Evolutionary conservation across 2,113 vertebrate genomes (phyloP).

Genomic region (Carassius gibelio): DNA sequence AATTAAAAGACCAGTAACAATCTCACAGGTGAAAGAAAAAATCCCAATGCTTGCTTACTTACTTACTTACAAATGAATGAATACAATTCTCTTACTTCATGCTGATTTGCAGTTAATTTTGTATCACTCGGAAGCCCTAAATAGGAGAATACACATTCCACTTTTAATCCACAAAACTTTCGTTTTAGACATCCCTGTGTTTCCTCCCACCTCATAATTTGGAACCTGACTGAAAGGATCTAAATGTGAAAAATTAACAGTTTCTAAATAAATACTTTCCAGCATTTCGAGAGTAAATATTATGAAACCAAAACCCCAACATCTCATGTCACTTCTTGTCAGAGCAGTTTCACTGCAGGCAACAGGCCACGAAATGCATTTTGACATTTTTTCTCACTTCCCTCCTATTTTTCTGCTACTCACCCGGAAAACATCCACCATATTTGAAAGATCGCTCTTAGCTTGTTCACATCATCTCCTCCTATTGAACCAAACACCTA

Average conservation of each 20-base stretch:
- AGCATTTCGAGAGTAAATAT: neutral
- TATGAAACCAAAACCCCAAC: neutral
- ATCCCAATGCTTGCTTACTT: neutral
- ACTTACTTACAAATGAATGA: neutral
- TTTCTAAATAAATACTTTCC: neutral
- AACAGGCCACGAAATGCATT: neutral
- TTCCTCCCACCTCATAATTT: neutral
- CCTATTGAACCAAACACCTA: neutral
- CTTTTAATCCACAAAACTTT: neutral
- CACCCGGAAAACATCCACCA: neutral
- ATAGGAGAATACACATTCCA: neutral
- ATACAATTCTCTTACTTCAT: neutral
- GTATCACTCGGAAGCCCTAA: neutral
- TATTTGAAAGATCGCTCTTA: conserved; percentile 3
- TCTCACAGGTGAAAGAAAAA: no score
- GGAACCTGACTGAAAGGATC: neutral
- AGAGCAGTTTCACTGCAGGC: neutral
- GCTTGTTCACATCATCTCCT: neutral
- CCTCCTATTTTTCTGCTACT: neutral
- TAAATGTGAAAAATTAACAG: neutral
- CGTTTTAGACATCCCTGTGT: neutral
- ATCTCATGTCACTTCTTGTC: neutral
- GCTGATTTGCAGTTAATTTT: neutral
- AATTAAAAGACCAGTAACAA: neutral
- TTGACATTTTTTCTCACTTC: conserved; percentile 16